Base-by-base conservation (phyloP, 2,888 invertebrate genomes). In the Orchesella flavescens region DNA sequence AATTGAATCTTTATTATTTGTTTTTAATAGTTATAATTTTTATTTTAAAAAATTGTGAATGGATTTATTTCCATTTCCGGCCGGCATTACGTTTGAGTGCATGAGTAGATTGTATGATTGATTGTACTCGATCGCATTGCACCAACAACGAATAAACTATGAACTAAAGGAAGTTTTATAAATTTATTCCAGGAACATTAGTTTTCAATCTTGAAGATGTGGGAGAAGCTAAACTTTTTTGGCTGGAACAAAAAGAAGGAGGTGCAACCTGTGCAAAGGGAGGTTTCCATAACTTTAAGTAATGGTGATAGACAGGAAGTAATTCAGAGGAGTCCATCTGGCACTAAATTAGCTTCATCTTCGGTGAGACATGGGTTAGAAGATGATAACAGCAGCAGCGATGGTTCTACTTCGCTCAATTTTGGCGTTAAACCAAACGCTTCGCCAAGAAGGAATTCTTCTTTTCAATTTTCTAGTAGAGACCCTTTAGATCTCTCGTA, bases 401-500 rank as follows among this genome's bases (percentile, higher is more conserved):
- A 79, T 21, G 72, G 46, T 4, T 72, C 79, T 15, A 72, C 79
- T 1, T 63, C 72, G 5, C 3, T 63, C 10, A 65, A 79, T 21
- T 71, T 65, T 21, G 72, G 79, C 19, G 43, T 72, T 7, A 79
- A 72, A 44, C 21, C 44, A 10, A 24, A 10, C 24, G 71, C 69
- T 17, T 23, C 59, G 1, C 12, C 57, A 1, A 43, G 72, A 34
- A 15, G 72, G 43, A 24, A 46, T 49, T 57, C 78, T n/a, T 79
- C 59, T 0, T 78, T 49, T 43, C 65, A 69, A 15, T 74, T 59
- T 34, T 49, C 61, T 10, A 81, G 78, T 10, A 81, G 78, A 76
- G 86, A 86, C 21, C 85, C 86, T 4, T 57, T 86, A 55, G 86
- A 86, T 74, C 72, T 76, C 0, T 68, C 76, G 86, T 86, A 83